These are phyloP conservation scores for Myathropa florea DNA, from an alignment of 2,888 invertebrate species.

Conservation along the genomic window DNA sequence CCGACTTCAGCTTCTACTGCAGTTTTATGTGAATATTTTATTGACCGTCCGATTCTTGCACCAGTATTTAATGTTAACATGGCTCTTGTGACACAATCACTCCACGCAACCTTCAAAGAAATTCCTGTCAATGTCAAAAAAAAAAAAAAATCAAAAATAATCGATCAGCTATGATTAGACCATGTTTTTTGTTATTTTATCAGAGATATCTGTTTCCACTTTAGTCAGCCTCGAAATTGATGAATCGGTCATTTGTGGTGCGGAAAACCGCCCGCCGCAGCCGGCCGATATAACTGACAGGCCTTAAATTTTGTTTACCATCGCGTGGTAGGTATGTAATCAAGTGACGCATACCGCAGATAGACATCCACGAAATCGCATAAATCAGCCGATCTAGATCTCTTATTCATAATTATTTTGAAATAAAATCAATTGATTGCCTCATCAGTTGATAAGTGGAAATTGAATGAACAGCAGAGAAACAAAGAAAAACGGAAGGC, in stretches of 20 bases:
- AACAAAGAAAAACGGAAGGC: neutral
- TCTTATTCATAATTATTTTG: conserved; percentile 17
- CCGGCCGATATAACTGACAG: conserved; percentile 10
- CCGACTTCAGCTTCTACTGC: too few relatives aligned
- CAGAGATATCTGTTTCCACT: neutral
- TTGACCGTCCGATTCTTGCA: too few relatives aligned
- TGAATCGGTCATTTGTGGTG: neutral
- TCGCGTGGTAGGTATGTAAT: neutral
- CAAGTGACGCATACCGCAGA: conserved; percentile 17
- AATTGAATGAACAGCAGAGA: neutral
- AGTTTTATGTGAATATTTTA: too few relatives aligned
- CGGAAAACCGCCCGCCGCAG: too few relatives aligned
- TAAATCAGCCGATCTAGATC: conserved; percentile 21
- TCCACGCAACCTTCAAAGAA: neutral
- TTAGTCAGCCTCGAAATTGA: neutral
- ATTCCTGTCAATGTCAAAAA: neutral
- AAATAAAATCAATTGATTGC: conserved; percentile 23
- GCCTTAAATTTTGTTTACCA: neutral
- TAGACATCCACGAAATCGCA: conserved; percentile 11
- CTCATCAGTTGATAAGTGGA: conserved; percentile 13
- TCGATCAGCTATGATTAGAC: neutral
- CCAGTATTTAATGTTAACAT: too few relatives aligned
- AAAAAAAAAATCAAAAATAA: neutral
- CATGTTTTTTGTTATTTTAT: neutral
- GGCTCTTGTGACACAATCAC: too few relatives aligned